Evolutionary conservation across 2,113 vertebrate genomes (phyloP).

Genomic region (Alouatta palliata): DNA sequence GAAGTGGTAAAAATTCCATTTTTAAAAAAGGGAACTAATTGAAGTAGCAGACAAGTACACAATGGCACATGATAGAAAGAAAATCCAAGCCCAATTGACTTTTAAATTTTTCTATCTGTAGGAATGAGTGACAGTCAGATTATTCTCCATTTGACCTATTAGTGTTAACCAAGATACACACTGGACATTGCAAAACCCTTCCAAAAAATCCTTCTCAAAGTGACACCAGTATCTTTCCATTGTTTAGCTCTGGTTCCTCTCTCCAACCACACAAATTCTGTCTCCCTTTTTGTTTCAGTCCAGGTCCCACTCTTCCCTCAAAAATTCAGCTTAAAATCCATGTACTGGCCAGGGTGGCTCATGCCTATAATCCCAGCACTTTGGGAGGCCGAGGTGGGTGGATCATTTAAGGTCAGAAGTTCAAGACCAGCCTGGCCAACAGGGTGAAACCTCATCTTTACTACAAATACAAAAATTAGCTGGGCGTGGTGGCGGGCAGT

Average conservation of each 20-base stretch:
- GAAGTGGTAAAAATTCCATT: not conserved
- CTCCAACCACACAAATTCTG: not conserved
- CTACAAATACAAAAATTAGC: no score
- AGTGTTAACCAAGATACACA: conserved; percentile 21
- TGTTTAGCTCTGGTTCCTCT: conserved; percentile 22
- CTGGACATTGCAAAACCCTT: not conserved
- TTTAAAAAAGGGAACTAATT: not conserved
- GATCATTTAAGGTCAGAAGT: no score
- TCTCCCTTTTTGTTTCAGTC: not conserved
- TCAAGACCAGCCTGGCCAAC: no score
- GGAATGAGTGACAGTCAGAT: conserved; percentile 12
- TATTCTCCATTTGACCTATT: conserved; percentile 22
- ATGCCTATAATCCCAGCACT: no score
- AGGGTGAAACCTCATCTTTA: no score
- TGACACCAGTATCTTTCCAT: not conserved
- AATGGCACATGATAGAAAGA: not conserved
- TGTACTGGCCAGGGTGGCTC: not conserved
- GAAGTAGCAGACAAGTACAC: not conserved
- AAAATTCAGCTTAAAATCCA: conserved; percentile 31
- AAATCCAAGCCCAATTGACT: not conserved
- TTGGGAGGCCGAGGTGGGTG: no score
- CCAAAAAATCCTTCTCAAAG: not conserved
- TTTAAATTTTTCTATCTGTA: conserved; percentile 2
- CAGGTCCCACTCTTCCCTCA: not conserved
- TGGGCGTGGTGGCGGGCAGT: no score